These are phyloP conservation scores for Cheilinus undulatus DNA, from an alignment of 2,113 vertebrate genomes.

Conservation along the genomic window DNA sequence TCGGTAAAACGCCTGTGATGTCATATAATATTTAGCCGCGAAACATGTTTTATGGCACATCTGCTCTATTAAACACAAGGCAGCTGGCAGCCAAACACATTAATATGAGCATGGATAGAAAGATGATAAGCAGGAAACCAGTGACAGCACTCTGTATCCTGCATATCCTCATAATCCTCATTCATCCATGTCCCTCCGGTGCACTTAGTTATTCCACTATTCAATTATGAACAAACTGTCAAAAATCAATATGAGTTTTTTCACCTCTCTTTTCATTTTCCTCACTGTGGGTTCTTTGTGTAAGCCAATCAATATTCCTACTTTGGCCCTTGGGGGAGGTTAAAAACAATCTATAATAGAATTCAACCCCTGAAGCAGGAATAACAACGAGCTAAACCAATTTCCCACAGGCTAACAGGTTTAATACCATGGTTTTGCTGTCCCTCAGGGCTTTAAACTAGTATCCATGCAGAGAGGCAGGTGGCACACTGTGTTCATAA, in stretches of 20 bases:
- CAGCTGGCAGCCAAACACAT: constrained; percentile 28
- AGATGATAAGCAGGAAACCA: constrained; percentile 8
- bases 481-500: neutral
- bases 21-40: neutral
- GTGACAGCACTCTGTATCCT: constrained; percentile 5
- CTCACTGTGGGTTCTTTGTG: constrained; percentile 53
- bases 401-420: constrained; percentile 50
- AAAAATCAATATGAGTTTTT: constrained; percentile 67
- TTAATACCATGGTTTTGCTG: constrained; percentile 8
- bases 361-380: constrained; percentile 64
- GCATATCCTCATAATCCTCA: constrained; percentile 32
- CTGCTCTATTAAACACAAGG: constrained; percentile 36
- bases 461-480: neutral
- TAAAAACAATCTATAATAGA: constrained; percentile 66
- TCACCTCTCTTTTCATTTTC: constrained; percentile 45
- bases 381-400: constrained; percentile 61
- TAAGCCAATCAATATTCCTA: constrained; percentile 68
- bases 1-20: neutral
- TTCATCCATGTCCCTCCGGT: constrained; percentile 4
- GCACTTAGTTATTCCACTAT: constrained; percentile 35
- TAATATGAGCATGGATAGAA: neutral
- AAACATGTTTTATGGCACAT: constrained; percentile 40
- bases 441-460: constrained; percentile 7
- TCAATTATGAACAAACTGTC: constrained; percentile 67
- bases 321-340: constrained; percentile 49